Percentiles rank a stretch among this genome's conserved stretches.
Evolutionary conservation across 2,888 invertebrate genomes (phyloP).

Genomic region (Acrobasis repandana): DNA sequence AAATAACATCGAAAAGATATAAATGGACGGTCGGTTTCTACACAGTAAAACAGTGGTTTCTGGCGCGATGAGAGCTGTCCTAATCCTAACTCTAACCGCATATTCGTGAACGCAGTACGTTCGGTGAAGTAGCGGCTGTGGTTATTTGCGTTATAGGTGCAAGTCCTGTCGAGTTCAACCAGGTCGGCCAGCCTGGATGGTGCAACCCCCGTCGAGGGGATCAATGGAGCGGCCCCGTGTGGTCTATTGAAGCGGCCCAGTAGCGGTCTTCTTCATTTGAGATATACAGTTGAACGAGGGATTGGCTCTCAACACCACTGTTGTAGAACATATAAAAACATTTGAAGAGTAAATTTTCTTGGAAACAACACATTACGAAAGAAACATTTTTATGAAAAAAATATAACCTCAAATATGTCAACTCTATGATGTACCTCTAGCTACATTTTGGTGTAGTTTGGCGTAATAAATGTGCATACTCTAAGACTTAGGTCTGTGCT

Average conservation of each 20-base stretch:
- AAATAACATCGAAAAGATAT: neutral
- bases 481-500: too few relatives aligned
- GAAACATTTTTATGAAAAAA: too few relatives aligned
- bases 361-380: too few relatives aligned
- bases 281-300: slow-evolving; percentile 31
- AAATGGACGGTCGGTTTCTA: neutral
- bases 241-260: neutral
- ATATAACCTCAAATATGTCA: too few relatives aligned
- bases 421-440: too few relatives aligned
- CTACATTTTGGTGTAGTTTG: too few relatives aligned
- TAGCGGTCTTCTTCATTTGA: slow-evolving; percentile 11
- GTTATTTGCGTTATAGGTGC: slow-evolving; percentile 6
- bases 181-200: slow-evolving; percentile 17
- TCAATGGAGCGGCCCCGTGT: neutral
- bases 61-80: too few relatives aligned
- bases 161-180: slow-evolving; percentile 13
- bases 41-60: too few relatives aligned
- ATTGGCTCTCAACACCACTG: slow-evolving; percentile 47
- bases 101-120: too few relatives aligned
- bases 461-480: too few relatives aligned
- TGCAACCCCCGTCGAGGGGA: slow-evolving; percentile 4
- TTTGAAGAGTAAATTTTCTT: too few relatives aligned
- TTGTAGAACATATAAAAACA: slow-evolving; percentile 52
- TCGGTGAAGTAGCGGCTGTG: neutral
- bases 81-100: too few relatives aligned